Evolutionary conservation across 2,113 vertebrate genomes (phyloP), one percentile per base, ranked within the genome.

Genomic region (Chloropsis cyanopogon): DNA sequence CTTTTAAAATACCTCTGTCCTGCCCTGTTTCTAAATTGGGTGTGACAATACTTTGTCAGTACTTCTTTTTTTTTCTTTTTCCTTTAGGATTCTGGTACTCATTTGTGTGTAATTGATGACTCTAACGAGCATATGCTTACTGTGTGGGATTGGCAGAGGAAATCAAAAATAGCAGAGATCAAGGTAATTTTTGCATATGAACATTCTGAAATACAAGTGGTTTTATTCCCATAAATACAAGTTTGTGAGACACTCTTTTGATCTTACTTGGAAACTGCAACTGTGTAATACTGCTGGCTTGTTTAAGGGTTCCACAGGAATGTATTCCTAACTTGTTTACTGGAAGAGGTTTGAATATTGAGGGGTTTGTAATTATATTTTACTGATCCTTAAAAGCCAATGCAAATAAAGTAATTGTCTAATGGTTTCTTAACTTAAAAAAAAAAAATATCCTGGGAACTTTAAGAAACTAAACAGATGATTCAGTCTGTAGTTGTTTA

Each of bases 81-180:
- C 68, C 64, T 81, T 54, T 78, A 99, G 99, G 99, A 99, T 97
- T 99, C 99, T 16, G 99, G 99, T 53, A 97, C 97, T 87, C 99
- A 99, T 97, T 98, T 99, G 86, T 98, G 98, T 75, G 99, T 99
- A 64, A 98, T 99, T 19, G 99, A 99, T 86, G 99, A 99, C 96
- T 99, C 99, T 78, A 99, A 99, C 20, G 99, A 99, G 53, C 99
- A 99, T 97, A 99, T 99, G 99, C 96, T 99, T 86, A 99, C 99
- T 8, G 98, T 99, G 10, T 99, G 99, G 99, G 99, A 99, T 76
- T 99, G 99, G 99, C 98, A 99, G 96, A 99, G 98, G 96, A 99
- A 99, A 94, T 98, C 98, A 29, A 99, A 99, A 98, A 97, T 98
- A 50, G 99, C 99, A 83, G 99, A 99, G 97, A 99, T 99, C 97